Conservation (phyloP, 2,113 vertebrate species). For the Phocoena sinus region DNA sequence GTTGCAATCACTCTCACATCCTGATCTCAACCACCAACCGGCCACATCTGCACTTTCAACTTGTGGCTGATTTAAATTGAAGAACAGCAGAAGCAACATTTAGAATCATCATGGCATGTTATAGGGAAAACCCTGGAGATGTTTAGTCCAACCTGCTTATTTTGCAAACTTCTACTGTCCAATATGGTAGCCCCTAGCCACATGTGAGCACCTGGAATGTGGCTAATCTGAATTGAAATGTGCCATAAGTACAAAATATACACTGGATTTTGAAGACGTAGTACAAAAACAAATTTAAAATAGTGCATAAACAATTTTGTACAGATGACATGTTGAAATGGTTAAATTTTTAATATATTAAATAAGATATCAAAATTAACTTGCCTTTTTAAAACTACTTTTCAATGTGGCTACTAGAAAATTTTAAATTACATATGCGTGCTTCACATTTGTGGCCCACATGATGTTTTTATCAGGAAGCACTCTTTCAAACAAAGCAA, state of each 20-base stretch:
- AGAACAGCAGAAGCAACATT: neutral
- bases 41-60: neutral
- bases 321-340: neutral
- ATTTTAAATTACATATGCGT: neutral
- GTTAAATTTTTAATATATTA: neutral
- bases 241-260: neutral
- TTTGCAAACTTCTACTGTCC: neutral
- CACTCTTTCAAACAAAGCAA: neutral
- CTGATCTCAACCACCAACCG: neutral
- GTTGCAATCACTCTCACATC: neutral
- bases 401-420: neutral
- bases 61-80: neutral
- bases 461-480: neutral
- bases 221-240: neutral
- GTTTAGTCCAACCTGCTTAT: neutral
- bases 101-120: neutral
- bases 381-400: slow-evolving; percentile 6
- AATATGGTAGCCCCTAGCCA: neutral
- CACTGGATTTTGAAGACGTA: neutral
- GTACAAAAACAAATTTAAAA: slow-evolving; percentile 3
- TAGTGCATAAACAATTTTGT: neutral
- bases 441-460: neutral
- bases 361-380: neutral
- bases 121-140: neutral
- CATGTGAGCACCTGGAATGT: neutral